Base-by-base conservation (phyloP, 2,113 vertebrate species). In the Corythaixoides concolor region DNA sequence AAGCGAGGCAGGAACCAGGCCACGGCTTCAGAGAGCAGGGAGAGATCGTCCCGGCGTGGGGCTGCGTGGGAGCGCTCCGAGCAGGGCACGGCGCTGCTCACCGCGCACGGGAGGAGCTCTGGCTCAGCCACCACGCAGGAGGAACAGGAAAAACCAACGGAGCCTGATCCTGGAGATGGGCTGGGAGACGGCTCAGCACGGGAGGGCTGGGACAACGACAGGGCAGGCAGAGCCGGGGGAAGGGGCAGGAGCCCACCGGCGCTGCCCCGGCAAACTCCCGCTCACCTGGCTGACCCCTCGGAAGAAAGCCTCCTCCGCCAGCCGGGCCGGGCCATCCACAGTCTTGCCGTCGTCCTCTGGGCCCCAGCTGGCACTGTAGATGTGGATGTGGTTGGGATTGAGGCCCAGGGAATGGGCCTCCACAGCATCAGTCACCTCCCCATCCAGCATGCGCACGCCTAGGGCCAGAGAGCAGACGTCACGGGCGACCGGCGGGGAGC, bases 371-470 rank as follows among this genome's bases (percentile, higher is more conserved):
- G 98, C 97, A 0, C 98, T 98, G 92, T 98, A 99, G 97, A 98
- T 96, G 92, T 98, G 97, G 69, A 98, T 97, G 95, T 98, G 90
- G 86, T 99, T 99, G 8, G 99, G 99, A 67, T 99, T 99, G 53
- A 99, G 98, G 93, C 99, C 99, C 52, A 99, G 98, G 15, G 99
- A 99, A 93, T 98, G 99, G 19, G 99, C 99, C 95, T 99, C 99
- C 88, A 99, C 99, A 6, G 99, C 98, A 28, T 99, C 99, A 3
- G 99, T 99, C 97, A 99, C 99, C 95, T 99, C 99, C 35, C 99
- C 99, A 20, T 99, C 99, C 98, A 99, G 97, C 99, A 99, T 99
- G 67, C 99, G 99, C 93, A 99, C 99, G 63, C 99, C 99, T 99
- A 97, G 75, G 78, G 86, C 66, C 86, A 73, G 39, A 84, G 62